Percentiles rank a stretch among this genome's conserved stretches.
Conservation (phyloP, 1,140 invertebrate genomes). For the Trichomalopsis sarcophagae region DNA sequence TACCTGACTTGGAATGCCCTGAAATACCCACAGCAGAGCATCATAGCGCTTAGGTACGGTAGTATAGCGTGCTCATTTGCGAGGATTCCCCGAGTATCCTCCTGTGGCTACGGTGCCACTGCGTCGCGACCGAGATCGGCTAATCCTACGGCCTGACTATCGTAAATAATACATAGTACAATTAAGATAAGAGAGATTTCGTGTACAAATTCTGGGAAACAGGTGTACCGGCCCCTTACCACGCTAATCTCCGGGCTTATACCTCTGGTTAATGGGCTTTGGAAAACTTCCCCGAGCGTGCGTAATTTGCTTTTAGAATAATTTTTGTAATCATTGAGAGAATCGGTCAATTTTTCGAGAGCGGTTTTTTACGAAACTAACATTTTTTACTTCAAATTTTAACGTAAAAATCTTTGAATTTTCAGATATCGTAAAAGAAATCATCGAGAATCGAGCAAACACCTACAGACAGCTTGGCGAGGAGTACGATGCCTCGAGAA, state of each 20-base stretch:
- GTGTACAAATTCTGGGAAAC: constrained; percentile 5
- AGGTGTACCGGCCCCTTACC: background rate
- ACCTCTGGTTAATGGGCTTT: background rate
- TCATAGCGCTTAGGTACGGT: constrained; percentile 11
- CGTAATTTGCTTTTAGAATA: background rate
- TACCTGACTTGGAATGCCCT: constrained; percentile 7
- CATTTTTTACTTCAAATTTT: no score
- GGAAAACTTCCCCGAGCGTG: background rate
- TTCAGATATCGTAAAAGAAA: constrained; percentile 84
- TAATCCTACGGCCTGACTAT: background rate
- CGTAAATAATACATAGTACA: constrained; percentile 38
- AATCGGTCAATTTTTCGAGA: no score
- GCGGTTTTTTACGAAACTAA: no score
- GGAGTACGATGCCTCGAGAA: constrained; percentile 63
- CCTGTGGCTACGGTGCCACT: constrained; percentile 12
- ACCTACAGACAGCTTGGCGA: constrained; percentile 75
- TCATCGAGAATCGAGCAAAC: constrained; percentile 82
- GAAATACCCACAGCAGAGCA: background rate
- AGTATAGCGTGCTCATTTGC: background rate
- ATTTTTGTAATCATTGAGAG: background rate
- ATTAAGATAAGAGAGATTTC: constrained; percentile 43
- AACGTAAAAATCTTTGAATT: constrained; percentile 26
- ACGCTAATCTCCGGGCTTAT: constrained; percentile 37
- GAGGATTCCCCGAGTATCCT: background rate
- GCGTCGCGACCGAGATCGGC: constrained; percentile 16